These are phyloP conservation scores for Adelges cooleyi DNA, from an alignment of 1,140 invertebrate genomes.

Conservation along the genomic window DNA sequence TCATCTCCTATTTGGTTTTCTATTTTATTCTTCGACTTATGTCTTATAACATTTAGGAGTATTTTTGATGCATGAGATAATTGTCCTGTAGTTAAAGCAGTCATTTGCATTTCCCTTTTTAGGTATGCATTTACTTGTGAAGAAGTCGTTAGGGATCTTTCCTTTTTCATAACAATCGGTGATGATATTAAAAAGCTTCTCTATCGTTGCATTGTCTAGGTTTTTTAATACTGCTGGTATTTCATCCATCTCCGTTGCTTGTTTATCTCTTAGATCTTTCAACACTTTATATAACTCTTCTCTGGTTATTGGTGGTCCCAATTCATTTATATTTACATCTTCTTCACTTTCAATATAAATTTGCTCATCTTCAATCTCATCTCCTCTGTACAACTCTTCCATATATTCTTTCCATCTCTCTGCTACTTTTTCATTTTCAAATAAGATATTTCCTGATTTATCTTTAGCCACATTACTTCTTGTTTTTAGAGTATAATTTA, in stretches of 20 bases:
- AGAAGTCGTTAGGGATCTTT: background rate
- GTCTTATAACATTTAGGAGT: background rate
- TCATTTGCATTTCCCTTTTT: constrained; percentile 17
- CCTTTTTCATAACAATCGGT: constrained; percentile 16
- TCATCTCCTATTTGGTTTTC: background rate
- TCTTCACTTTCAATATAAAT: constrained; percentile 16
- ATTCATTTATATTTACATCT: constrained; percentile 1
- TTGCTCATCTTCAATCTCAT: constrained; percentile 11
- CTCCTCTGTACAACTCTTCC: background rate
- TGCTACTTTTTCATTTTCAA: constrained; percentile 29
- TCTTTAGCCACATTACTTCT: constrained; percentile 12
- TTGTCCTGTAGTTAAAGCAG: constrained; percentile 31
- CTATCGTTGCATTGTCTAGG: background rate
- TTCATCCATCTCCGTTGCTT: background rate
- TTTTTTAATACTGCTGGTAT: constrained; percentile 18
- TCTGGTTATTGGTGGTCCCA: constrained; percentile 13
- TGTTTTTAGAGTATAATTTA: background rate
- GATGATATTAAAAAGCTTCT: constrained; percentile 10
- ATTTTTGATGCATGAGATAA: constrained; percentile 22
- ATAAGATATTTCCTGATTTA: constrained; percentile 13
- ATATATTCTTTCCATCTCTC: constrained; percentile 19
- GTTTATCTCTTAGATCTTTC: background rate
- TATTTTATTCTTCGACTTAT: background rate
- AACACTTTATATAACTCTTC: constrained; percentile 6
- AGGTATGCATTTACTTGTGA: constrained; percentile 4